These are phyloP conservation scores for Urocyon cinereoargenteus DNA, from an alignment of 2,797 vertebrate species.

Conservation along the genomic window DNA sequence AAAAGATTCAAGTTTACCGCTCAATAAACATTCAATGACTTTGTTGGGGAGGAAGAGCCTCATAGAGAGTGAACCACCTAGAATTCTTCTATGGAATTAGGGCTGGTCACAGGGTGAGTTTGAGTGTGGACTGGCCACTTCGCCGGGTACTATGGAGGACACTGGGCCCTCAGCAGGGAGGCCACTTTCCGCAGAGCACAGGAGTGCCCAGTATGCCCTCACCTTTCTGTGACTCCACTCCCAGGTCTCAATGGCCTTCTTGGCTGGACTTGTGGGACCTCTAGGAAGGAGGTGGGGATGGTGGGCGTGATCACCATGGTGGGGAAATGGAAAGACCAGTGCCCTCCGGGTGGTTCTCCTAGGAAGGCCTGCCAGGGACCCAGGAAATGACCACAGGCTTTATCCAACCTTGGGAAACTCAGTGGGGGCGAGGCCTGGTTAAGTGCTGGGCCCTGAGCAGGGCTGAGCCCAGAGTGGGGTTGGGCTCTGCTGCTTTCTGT, in stretches of 20 bases:
- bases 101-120: background rate
- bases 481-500: background rate
- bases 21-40: background rate
- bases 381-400: background rate
- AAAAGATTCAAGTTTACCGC: background rate
- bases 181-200: background rate
- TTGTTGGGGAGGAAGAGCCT: background rate
- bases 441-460: background rate
- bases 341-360: background rate
- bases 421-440: background rate
- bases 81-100: background rate
- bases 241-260: background rate
- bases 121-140: background rate
- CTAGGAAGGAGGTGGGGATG: background rate
- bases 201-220: background rate
- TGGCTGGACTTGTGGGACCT: background rate
- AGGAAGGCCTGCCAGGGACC: background rate
- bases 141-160: background rate
- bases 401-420: background rate
- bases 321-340: background rate
- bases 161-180: rapidly evolving
- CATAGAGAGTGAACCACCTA: background rate
- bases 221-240: background rate
- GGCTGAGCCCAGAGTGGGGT: background rate
- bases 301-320: background rate